Evolutionary conservation across 2,888 invertebrate genomes (phyloP).

Genomic region (Cenopis cana): DNA sequence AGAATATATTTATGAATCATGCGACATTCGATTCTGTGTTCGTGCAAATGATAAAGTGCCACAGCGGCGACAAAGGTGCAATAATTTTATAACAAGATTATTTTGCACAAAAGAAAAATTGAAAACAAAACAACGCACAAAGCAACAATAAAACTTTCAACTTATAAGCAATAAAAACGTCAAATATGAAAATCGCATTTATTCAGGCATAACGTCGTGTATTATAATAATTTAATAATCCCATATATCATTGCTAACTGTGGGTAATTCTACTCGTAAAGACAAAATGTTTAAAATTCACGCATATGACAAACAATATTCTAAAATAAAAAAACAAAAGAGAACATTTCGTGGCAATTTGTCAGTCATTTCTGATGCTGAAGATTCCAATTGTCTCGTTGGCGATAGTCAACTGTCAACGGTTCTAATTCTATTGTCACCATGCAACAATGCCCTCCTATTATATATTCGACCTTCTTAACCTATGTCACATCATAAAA

Average conservation of each 20-base stretch:
- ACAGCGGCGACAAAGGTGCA: conserved; percentile 36
- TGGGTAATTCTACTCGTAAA: conserved; percentile 60
- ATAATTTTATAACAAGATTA: conserved; percentile 50
- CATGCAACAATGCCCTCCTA: conserved; percentile 64
- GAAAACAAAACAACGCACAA: conserved; percentile 39
- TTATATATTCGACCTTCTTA: conserved; percentile 46
- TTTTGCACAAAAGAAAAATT: conserved; percentile 24
- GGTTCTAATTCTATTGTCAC: conserved; percentile 71
- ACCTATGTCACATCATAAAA: conserved; percentile 47
- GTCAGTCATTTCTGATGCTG: conserved; percentile 70
- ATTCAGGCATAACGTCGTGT: conserved; percentile 61
- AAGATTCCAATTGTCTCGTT: conserved; percentile 68
- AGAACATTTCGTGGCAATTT: conserved; percentile 67
- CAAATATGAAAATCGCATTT: conserved; percentile 68
- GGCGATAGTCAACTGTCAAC: conserved; percentile 76
- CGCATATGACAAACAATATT: conserved; percentile 58
- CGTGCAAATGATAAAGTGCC: conserved; percentile 30
- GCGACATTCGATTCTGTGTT: conserved; percentile 25
- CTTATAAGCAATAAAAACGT: conserved; percentile 69
- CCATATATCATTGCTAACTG: conserved; percentile 69
- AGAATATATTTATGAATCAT: conserved; percentile 4
- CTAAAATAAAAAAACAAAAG: conserved; percentile 62
- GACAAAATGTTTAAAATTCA: conserved; percentile 48
- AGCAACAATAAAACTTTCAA: conserved; percentile 52
- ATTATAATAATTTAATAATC: conserved; percentile 70